A percentile compares a stretch with the other conserved stretches of the same genome.
Evolutionary conservation across 2,797 vertebrate species (phyloP).

Genomic region (Enteromius viviparus): DNA sequence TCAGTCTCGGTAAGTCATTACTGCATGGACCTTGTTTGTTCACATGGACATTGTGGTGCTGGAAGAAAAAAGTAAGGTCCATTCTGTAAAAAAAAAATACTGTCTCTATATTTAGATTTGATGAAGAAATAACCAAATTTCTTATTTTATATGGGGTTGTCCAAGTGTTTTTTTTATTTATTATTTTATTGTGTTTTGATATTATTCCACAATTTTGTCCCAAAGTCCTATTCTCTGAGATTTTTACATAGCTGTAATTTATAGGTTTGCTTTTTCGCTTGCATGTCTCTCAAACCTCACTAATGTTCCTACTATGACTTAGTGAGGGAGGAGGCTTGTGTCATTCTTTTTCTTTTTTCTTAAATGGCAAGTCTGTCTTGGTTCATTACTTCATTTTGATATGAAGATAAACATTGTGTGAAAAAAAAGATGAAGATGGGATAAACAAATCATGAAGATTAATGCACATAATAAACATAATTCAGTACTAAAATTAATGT

Average conservation of each 20-base stretch:
- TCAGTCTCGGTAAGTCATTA: not conserved
- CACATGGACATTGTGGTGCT: not conserved
- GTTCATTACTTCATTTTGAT: conserved; percentile 41
- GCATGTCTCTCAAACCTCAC: not conserved
- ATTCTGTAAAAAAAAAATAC: not conserved
- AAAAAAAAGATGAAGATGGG: not conserved
- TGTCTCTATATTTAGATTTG: not conserved
- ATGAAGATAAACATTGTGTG: conserved; percentile 14
- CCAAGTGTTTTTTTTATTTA: not conserved
- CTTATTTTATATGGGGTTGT: not conserved
- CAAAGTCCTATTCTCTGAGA: not conserved
- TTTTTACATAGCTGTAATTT: not conserved
- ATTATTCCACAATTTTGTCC: not conserved
- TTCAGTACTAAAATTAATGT: not conserved
- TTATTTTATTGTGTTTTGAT: not conserved
- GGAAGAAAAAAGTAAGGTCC: not conserved
- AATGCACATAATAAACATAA: conserved; percentile 14
- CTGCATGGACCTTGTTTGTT: not conserved
- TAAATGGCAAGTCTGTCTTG: conserved; percentile 19
- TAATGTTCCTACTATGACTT: not conserved
- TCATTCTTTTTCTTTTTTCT: not conserved
- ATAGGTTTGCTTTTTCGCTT: not conserved
- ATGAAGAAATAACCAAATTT: not conserved
- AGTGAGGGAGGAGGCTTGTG: not conserved
- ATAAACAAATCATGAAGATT: conserved; percentile 15